phyloP scores from a whole-genome alignment of 2,797 vertebrate genomes.

The Holocentrus rufus region DNA sequence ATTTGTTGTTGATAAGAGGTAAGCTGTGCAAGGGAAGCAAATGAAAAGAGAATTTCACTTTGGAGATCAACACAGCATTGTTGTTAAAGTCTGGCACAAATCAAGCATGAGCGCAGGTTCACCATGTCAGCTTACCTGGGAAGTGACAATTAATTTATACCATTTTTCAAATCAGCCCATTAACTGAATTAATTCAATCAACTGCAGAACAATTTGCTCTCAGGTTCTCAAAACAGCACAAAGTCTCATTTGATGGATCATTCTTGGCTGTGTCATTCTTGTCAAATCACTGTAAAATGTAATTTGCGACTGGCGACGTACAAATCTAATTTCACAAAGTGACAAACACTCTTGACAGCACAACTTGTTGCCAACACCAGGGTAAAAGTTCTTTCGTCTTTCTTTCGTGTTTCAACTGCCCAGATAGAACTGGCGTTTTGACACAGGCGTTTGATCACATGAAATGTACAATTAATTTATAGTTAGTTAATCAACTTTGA shows the following conservation, averaged over 20 bases:
- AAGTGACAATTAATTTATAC: not conserved
- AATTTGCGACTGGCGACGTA: not conserved
- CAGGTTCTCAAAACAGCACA: not conserved
- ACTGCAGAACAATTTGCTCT: not conserved
- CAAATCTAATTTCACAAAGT: conserved; percentile 19
- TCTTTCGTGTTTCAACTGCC: conserved; percentile 31
- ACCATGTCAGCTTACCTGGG: too few species aligned
- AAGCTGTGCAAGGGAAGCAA: too few species aligned
- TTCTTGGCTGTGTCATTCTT: not conserved
- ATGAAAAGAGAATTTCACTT: too few species aligned
- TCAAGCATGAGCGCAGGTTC: too few species aligned
- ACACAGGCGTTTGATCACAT: conserved; percentile 50
- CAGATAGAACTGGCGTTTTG: conserved; percentile 25
- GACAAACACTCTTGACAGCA: conserved; percentile 11
- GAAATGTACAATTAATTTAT: conserved; percentile 46
- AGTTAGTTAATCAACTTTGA: conserved; percentile 62
- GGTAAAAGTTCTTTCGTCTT: conserved; percentile 27
- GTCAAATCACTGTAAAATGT: not conserved
- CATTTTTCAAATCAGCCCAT: not conserved
- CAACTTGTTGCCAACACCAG: not conserved
- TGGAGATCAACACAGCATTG: too few species aligned
- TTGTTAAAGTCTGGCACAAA: too few species aligned
- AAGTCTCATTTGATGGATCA: conserved; percentile 12
- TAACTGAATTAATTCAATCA: not conserved
- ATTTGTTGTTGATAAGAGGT: conserved; percentile 52